A percentile compares a stretch with the other conserved stretches of the same genome.
These are phyloP conservation scores for Clanis bilineata DNA, from an alignment of 2,888 invertebrate species.

Conservation along the genomic window DNA sequence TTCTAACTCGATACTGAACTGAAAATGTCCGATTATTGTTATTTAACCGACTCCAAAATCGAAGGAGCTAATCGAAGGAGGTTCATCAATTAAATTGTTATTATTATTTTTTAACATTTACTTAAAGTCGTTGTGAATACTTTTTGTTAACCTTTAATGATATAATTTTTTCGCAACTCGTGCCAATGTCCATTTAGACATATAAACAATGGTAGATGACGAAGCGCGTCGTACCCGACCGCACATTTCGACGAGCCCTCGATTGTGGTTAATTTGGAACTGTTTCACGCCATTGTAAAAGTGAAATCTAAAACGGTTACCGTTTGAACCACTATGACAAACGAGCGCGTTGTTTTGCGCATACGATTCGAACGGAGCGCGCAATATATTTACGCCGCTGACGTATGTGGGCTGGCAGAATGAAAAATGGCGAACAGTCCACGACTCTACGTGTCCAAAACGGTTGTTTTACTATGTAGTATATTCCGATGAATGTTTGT, in stretches of 20 bases:
- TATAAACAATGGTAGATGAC: constrained; percentile 29
- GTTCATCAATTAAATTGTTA: too few relatives aligned
- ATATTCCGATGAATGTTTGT: neutral
- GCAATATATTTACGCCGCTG: constrained; percentile 3
- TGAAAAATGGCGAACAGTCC: neutral
- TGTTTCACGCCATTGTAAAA: constrained; percentile 57
- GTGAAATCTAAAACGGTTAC: constrained; percentile 54
- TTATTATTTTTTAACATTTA: too few relatives aligned
- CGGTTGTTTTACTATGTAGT: neutral
- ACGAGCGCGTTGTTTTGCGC: constrained; percentile 19
- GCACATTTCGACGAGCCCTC: constrained; percentile 50
- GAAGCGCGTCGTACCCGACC: constrained; percentile 38
- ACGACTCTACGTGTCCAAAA: neutral
- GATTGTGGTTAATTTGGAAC: constrained; percentile 56
- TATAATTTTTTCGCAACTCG: too few relatives aligned
- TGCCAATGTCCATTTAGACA: neutral
- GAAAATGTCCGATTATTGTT: too few relatives aligned
- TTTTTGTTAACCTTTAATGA: too few relatives aligned
- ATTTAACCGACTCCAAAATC: too few relatives aligned
- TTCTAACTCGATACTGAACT: too few relatives aligned
- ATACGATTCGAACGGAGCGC: neutral
- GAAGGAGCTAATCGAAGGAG: too few relatives aligned
- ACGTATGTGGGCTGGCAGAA: neutral
- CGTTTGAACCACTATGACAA: constrained; percentile 18
- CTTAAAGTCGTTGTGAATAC: too few relatives aligned